These are phyloP conservation scores for Lordiphosa andalusiaca DNA, from an alignment of 2,888 invertebrate species.

Conservation along the genomic window DNA sequence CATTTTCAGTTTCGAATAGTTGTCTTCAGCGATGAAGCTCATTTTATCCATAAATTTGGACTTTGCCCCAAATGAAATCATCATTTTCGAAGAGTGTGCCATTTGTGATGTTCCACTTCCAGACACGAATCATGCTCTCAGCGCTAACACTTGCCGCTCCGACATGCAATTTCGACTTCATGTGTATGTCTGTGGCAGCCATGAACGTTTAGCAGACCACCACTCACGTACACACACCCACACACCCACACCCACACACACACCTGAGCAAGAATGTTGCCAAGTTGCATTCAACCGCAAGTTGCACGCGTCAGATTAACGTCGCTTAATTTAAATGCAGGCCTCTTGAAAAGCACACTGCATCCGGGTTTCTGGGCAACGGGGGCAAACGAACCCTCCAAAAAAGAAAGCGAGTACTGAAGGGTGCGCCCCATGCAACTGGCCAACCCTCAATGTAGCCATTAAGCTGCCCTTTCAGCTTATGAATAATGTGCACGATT, in stretches of 20 bases:
- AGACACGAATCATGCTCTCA: neutral
- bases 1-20: no score
- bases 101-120: no score
- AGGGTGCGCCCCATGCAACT: slow-evolving; percentile 16
- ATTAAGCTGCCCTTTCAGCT: slow-evolving; percentile 64
- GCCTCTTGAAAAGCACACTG: neutral
- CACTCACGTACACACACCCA: neutral
- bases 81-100: no score
- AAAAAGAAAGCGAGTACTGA: slow-evolving; percentile 16
- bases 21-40: no score
- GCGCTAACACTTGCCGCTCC: slow-evolving; percentile 32
- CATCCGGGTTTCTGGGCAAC: slow-evolving; percentile 22
- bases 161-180: slow-evolving; percentile 24
- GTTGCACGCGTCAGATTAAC: slow-evolving; percentile 45
- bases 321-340: slow-evolving; percentile 32
- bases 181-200: slow-evolving; percentile 19
- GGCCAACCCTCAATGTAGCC: slow-evolving; percentile 35
- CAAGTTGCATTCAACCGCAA: slow-evolving; percentile 51
- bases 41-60: no score
- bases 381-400: slow-evolving; percentile 8
- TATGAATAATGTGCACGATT: slow-evolving; percentile 74
- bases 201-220: slow-evolving; percentile 34
- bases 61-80: no score
- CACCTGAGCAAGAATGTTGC: slow-evolving; percentile 26
- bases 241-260: neutral